These are phyloP conservation scores for Urosaurus nigricauda DNA, from an alignment of 2,797 vertebrate species.

Conservation along the genomic window DNA sequence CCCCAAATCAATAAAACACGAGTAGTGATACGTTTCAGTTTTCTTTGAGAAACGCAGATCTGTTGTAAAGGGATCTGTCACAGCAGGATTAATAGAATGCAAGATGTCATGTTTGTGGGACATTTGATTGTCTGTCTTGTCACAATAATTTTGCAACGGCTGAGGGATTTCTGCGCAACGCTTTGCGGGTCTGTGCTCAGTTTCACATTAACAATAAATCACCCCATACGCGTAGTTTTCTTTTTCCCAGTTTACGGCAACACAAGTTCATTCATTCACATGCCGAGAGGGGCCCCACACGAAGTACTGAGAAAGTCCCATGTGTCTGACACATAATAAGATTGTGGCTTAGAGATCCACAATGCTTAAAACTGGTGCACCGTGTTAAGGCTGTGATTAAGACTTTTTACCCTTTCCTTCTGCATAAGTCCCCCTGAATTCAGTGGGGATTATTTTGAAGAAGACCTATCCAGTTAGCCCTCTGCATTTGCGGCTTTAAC, in stretches of 20 bases:
- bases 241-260: slow-evolving; percentile 73
- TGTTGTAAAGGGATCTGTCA: slow-evolving; percentile 77
- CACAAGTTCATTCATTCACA: slow-evolving; percentile 67
- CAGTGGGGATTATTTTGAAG: too few species aligned
- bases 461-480: too few species aligned
- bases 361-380: background rate
- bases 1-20: slow-evolving; percentile 80
- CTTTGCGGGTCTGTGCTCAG: slow-evolving; percentile 72
- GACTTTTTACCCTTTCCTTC: background rate
- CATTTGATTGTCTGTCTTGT: slow-evolving; percentile 77
- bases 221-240: slow-evolving; percentile 71
- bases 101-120: slow-evolving; percentile 74
- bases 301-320: slow-evolving; percentile 73
- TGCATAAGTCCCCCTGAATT: background rate
- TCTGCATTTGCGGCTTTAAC: too few species aligned
- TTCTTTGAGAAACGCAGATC: slow-evolving; percentile 78
- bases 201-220: slow-evolving; percentile 78
- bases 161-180: slow-evolving; percentile 70
- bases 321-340: slow-evolving; percentile 73
- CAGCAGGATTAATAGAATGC: slow-evolving; percentile 76
- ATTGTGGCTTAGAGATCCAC: slow-evolving; percentile 20
- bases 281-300: slow-evolving; percentile 43
- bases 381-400: background rate
- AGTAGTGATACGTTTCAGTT: slow-evolving; percentile 78
- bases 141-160: slow-evolving; percentile 78